Percentiles rank a stretch among this genome's conserved stretches.
Conservation (phyloP, 2,113 vertebrate genomes). For the Macroglossus sobrinus region DNA sequence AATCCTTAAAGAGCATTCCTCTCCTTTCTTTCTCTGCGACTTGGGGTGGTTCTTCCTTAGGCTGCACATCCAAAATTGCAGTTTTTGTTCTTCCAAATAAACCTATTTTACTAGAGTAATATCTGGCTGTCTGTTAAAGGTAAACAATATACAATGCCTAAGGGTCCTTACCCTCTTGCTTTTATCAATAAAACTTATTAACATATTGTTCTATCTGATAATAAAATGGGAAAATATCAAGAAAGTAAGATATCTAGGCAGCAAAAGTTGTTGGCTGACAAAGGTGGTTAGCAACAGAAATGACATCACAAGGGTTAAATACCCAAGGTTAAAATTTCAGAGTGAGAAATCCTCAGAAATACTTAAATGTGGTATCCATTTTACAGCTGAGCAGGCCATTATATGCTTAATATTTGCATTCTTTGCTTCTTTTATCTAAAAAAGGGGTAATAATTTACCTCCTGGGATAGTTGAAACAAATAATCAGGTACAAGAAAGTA, state of each 20-base stretch:
- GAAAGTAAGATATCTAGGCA: background rate
- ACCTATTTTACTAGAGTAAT: background rate
- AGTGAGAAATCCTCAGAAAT: background rate
- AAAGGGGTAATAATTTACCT: conserved; percentile 6
- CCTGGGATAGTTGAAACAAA: background rate
- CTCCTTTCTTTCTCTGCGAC: background rate
- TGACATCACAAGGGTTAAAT: background rate
- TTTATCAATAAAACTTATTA: background rate
- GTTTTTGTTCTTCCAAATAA: background rate
- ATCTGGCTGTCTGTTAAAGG: background rate
- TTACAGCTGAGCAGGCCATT: background rate
- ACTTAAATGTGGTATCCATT: background rate
- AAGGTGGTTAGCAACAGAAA: background rate
- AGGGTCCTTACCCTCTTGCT: background rate
- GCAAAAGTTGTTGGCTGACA: background rate
- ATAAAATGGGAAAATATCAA: background rate
- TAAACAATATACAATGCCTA: background rate
- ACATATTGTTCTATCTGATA: background rate
- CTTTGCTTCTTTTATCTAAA: conserved; percentile 23
- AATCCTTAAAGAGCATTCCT: background rate
- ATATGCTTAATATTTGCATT: background rate
- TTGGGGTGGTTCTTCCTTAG: background rate
- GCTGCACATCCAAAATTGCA: background rate
- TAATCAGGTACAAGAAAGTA: background rate
- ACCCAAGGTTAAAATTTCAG: background rate